Base-by-base conservation (phyloP, 2,888 invertebrate species). In the Sisyra terminalis region DNA sequence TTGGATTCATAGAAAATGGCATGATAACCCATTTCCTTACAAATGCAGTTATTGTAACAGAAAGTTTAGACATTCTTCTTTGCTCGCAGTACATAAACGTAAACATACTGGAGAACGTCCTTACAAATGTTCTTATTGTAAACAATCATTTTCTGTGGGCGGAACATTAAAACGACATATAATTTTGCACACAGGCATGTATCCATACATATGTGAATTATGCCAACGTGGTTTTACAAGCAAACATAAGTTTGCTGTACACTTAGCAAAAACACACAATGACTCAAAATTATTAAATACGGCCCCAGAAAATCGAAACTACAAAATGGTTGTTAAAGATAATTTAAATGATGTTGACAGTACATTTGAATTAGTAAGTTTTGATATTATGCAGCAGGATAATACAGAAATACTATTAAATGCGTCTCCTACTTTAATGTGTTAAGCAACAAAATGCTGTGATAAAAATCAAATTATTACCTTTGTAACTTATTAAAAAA, bases 1-100 rank as follows among this genome's bases (percentile, higher is more conserved):
- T 30, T 39, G 39, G 39, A 39, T 39, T n/a, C 39, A 39, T 29
- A 29, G 39, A 14, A 39, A 39, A 29, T 39, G 39, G 39, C 39
- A 39, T 39, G 30, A 39, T 30, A 29, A 29, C 29, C 39, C 39
- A 14, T 39, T 15, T 15, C 39, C 39, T 8, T 39, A 39, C 15
- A 30, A 29, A 39, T 39, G 39, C 15, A n/a, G 29, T 14, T 29
- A 14, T 39, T 39, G 39, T 13, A 14, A 30, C 15, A 11, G 39
- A 3, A 39, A 39, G 29, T 39, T 39, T 30, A 29, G 29, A 7
- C 39, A 39, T 16, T 29, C 29, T n/a, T 39, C 39, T 13, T 14
- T 39, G 7, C 15, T 39, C 8, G 39, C 39, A 29, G 39, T 39
- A 5, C 39, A 39, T 29, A 39, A 30, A 30, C 29, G 39, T 30